phyloP scores from a whole-genome alignment of 64 coral and sea anemone species.

The Astreopora myriophthalma region DNA sequence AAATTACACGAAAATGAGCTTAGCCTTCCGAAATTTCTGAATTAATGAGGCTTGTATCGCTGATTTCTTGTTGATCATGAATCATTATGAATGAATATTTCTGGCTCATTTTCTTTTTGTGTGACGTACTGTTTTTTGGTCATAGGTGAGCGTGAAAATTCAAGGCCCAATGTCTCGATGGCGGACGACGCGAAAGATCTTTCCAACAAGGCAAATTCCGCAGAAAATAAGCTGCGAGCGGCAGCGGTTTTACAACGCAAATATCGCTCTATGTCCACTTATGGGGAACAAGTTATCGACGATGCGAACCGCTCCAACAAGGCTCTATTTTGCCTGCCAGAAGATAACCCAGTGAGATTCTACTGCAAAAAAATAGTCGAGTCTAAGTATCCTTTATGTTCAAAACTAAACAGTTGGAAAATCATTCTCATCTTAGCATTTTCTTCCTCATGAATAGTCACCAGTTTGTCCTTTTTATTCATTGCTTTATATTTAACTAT shows the following conservation, averaged over 20 bases:
- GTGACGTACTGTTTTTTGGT: constrained; percentile 9
- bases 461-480: constrained; percentile 28
- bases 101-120: constrained; percentile 31
- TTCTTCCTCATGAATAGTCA: background rate
- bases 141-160: constrained; percentile 13
- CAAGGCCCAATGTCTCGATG: constrained; percentile 78
- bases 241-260: constrained; percentile 83
- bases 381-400: constrained; percentile 92
- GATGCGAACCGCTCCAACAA: constrained; percentile 76
- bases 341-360: constrained; percentile 74
- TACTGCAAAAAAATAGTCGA: constrained; percentile 97
- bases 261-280: constrained; percentile 79
- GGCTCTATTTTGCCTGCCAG: constrained; percentile 80
- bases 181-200: constrained; percentile 70
- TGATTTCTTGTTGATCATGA: constrained; percentile 44
- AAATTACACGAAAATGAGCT: constrained; percentile 62
- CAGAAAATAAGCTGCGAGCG: constrained; percentile 72
- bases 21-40: constrained; percentile 18
- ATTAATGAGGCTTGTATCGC: constrained; percentile 22
- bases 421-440: background rate
- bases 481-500: constrained; percentile 28
- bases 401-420: background rate
- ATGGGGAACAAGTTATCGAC: constrained; percentile 71
- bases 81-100: constrained; percentile 43
- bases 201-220: constrained; percentile 32